Evolutionary conservation across 1,140 invertebrate genomes (phyloP).

Genomic region (Aphelenchoides besseyi): DNA sequence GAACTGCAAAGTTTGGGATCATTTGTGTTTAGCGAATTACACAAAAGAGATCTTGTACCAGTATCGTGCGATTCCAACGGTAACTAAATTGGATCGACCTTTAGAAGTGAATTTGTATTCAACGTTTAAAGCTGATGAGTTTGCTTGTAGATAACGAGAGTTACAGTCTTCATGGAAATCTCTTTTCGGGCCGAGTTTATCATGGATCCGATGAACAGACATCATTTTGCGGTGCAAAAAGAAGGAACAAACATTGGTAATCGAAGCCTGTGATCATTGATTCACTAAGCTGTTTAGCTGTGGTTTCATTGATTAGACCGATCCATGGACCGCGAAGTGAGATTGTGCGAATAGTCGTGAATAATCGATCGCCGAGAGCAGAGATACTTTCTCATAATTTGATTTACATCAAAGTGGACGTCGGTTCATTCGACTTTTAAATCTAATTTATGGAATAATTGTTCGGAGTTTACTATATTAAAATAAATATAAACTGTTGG

Average conservation of each 20-base stretch:
- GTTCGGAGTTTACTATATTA: no score
- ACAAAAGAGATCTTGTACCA: slow-evolving; percentile 61
- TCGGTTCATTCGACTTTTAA: slow-evolving; percentile 9
- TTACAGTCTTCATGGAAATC: slow-evolving; percentile 26
- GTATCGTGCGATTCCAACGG: slow-evolving; percentile 51
- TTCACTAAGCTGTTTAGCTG: neutral
- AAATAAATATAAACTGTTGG: no score
- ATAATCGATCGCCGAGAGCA: neutral
- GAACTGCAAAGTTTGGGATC: slow-evolving; percentile 44
- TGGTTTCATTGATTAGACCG: neutral
- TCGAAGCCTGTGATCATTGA: neutral
- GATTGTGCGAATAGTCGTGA: slow-evolving; percentile 10
- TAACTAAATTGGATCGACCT: slow-evolving; percentile 17
- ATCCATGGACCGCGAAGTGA: slow-evolving; percentile 8
- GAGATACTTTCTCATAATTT: neutral
- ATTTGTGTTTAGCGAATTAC: slow-evolving; percentile 49
- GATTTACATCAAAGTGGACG: slow-evolving; percentile 17
- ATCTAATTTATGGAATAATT: neutral
- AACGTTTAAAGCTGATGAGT: neutral
- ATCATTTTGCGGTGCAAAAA: slow-evolving; percentile 30
- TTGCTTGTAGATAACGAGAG: slow-evolving; percentile 34
- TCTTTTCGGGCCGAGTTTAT: slow-evolving; percentile 30
- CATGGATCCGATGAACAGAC: slow-evolving; percentile 19
- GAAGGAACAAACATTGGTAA: slow-evolving; percentile 32
- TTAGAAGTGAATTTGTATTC: slow-evolving; percentile 11